phyloP scores from a whole-genome alignment of 2,797 vertebrate genomes.

The Tokudaia muenninki region DNA sequence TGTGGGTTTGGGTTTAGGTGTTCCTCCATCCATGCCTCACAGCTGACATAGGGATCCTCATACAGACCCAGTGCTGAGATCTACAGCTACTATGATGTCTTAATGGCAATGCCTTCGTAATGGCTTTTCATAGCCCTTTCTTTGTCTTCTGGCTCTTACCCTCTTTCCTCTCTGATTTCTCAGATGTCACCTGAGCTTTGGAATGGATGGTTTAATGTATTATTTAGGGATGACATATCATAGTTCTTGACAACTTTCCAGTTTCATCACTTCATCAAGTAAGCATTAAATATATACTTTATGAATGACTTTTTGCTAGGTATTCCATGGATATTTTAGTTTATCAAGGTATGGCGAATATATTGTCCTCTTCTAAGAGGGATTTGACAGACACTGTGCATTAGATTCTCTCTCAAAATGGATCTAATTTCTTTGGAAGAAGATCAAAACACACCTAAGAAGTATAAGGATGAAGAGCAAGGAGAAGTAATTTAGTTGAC shows the following conservation, averaged over 20 bases:
- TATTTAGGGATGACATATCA: neutral
- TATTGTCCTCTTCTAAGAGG: neutral
- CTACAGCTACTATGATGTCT: neutral
- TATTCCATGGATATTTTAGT: neutral
- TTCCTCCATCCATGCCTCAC: neutral
- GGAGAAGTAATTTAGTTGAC: neutral
- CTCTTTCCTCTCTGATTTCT: neutral
- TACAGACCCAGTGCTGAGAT: neutral
- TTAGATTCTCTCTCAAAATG: conserved; percentile 47
- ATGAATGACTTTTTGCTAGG: neutral
- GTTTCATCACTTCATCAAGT: neutral
- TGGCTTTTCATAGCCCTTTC: neutral
- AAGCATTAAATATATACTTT: neutral
- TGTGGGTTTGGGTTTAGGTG: too few species aligned
- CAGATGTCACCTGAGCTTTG: neutral
- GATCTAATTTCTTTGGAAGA: neutral
- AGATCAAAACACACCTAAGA: neutral
- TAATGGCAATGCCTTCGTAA: too few species aligned
- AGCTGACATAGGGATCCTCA: neutral
- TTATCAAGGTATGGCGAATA: conserved; percentile 29
- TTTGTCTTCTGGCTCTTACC: neutral
- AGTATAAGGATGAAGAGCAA: neutral
- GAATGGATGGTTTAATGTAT: neutral
- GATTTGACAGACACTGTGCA: neutral
- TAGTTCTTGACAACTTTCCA: conserved; percentile 29